A percentile compares a stretch with the other conserved stretches of the same genome.
These are phyloP conservation scores for Caenorhabditis wallacei DNA, from an alignment of 2,888 invertebrate species.

Conservation along the genomic window DNA sequence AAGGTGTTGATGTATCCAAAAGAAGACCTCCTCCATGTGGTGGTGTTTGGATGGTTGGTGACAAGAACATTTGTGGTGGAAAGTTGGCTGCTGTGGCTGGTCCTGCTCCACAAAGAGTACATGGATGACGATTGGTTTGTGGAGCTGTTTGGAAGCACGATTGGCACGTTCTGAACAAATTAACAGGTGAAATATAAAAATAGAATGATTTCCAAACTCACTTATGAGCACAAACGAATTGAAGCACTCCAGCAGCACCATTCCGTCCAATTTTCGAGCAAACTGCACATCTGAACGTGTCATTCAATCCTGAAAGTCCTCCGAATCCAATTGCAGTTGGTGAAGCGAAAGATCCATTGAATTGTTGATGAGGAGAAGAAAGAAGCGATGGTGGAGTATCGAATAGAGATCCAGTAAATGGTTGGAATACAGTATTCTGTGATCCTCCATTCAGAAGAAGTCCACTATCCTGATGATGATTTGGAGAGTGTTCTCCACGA, in stretches of 20 bases:
- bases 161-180: conserved; percentile 37
- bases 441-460: conserved; percentile 29
- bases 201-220: conserved; percentile 14
- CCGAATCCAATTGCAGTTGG: conserved; percentile 24
- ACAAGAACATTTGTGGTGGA: conserved; percentile 60
- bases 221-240: conserved; percentile 57
- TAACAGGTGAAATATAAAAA: not conserved
- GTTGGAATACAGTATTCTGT: conserved; percentile 11
- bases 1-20: conserved; percentile 19
- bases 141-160: conserved; percentile 34
- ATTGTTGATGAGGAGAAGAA: conserved; percentile 43
- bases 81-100: conserved; percentile 43
- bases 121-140: conserved; percentile 13
- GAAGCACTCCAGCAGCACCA: conserved; percentile 15
- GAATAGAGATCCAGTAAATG: conserved; percentile 45
- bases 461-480: conserved; percentile 39
- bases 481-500: conserved; percentile 41
- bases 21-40: conserved; percentile 34
- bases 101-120: conserved; percentile 38
- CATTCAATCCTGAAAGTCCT: not conserved
- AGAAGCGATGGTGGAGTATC: conserved; percentile 57
- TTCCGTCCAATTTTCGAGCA: conserved; percentile 25
- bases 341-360: conserved; percentile 29
- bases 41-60: conserved; percentile 47
- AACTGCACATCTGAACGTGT: conserved; percentile 35